A percentile compares a stretch with the other conserved stretches of the same genome.
Conservation (phyloP, 1,140 invertebrate genomes). For the Drosophila sp. region DNA sequence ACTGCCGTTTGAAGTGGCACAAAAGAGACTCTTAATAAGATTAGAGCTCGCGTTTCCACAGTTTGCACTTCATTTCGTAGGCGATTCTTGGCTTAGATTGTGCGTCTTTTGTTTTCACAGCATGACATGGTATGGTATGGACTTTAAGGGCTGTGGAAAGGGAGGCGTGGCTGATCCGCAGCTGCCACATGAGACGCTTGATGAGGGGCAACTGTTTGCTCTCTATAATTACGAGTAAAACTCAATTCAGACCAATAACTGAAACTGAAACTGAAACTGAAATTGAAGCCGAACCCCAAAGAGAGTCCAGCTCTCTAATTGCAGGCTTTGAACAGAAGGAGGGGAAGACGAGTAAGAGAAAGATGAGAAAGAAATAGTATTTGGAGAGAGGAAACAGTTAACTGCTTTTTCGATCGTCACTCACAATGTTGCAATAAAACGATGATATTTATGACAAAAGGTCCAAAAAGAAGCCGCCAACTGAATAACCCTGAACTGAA, state of each 20-base stretch:
- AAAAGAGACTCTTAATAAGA: constrained; percentile 62
- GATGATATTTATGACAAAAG: constrained; percentile 61
- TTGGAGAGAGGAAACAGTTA: constrained; percentile 23
- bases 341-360: background rate
- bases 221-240: constrained; percentile 57
- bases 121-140: background rate
- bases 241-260: background rate
- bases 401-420: constrained; percentile 34
- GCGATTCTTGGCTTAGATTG: constrained; percentile 43
- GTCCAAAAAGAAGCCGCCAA: constrained; percentile 35
- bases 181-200: constrained; percentile 29
- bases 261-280: constrained; percentile 4
- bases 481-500: constrained; percentile 13
- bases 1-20: constrained; percentile 66
- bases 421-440: constrained; percentile 51
- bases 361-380: background rate
- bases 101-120: constrained; percentile 31
- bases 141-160: background rate
- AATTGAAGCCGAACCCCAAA: too few species aligned
- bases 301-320: constrained; percentile 4
- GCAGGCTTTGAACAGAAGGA: background rate
- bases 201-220: constrained; percentile 48
- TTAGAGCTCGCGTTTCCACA: constrained; percentile 45
- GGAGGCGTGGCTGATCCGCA: constrained; percentile 41
- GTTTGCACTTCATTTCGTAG: constrained; percentile 19